These are phyloP conservation scores for Limnephilus marmoratus DNA, from an alignment of 2,888 invertebrate species.

Conservation along the genomic window DNA sequence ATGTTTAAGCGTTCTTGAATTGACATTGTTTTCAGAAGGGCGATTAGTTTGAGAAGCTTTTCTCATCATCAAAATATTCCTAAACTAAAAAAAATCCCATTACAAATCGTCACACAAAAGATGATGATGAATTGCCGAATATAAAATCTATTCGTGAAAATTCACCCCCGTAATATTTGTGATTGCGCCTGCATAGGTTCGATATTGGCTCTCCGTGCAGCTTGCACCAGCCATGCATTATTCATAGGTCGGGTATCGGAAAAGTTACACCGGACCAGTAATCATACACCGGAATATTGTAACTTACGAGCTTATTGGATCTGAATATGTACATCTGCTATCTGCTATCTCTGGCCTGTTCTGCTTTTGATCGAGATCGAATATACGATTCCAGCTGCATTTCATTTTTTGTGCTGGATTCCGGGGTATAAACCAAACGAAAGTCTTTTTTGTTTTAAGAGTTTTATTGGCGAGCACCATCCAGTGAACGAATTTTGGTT, in stretches of 20 bases:
- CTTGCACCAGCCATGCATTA: constrained; percentile 2
- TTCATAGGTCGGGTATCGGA: constrained; percentile 32
- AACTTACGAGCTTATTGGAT: constrained; percentile 34
- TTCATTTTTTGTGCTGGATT: not conserved
- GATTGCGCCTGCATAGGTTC: constrained; percentile 25
- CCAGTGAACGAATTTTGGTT: not conserved
- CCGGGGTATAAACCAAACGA: not conserved
- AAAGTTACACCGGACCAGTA: constrained; percentile 17
- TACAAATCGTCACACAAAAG: not conserved
- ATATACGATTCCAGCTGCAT: not conserved
- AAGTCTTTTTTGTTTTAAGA: not conserved
- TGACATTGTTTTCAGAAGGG: too few species aligned
- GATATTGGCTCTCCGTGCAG: constrained; percentile 25
- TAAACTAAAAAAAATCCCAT: not conserved
- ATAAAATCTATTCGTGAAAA: not conserved
- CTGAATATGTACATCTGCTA: not conserved
- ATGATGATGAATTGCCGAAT: not conserved
- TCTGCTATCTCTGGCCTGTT: not conserved
- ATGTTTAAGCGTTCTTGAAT: too few species aligned
- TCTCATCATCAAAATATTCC: not conserved
- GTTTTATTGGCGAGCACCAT: not conserved
- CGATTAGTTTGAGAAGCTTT: not conserved
- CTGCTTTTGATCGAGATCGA: constrained; percentile 5
- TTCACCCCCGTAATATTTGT: not conserved
- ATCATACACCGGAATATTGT: constrained; percentile 20